These are phyloP conservation scores for Heliconius charithonia DNA, from an alignment of 2,888 invertebrate genomes.

Conservation along the genomic window DNA sequence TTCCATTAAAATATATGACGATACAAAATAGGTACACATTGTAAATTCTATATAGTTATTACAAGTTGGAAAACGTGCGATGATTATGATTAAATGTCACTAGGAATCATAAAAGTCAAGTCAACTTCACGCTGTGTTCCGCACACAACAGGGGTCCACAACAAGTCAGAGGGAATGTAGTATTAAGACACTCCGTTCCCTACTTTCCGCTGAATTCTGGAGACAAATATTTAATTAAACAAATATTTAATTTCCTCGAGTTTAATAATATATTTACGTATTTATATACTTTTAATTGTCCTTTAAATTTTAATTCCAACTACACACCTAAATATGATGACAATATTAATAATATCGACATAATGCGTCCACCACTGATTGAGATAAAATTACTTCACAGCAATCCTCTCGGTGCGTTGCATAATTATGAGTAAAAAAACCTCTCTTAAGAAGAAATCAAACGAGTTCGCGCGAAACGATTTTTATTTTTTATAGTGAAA, in stretches of 20 bases:
- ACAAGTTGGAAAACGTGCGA: neutral
- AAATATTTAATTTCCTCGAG: too few relatives aligned
- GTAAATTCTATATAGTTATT: too few relatives aligned
- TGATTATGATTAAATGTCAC: neutral
- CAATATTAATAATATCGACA: neutral
- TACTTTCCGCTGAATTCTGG: too few relatives aligned
- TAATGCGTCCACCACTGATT: neutral
- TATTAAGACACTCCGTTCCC: too few relatives aligned
- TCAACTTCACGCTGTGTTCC: too few relatives aligned
- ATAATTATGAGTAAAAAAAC: constrained; percentile 18
- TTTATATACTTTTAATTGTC: neutral
- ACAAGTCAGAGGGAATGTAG: too few relatives aligned
- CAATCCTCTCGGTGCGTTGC: constrained; percentile 11
- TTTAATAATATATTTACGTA: neutral
- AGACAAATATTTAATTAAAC: too few relatives aligned
- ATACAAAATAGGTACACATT: neutral
- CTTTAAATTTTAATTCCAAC: neutral
- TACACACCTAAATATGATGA: neutral
- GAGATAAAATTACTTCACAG: constrained; percentile 2
- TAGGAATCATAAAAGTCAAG: neutral
- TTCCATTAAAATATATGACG: neutral
- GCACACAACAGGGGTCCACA: too few relatives aligned
- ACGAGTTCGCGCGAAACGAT: constrained; percentile 19
- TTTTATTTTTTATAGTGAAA: constrained; percentile 24
- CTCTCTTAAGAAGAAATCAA: constrained; percentile 19